Conservation (phyloP, 30 jellyfish, hydroid and myxozoan genomes). For the Aurelia coerulea region DNA sequence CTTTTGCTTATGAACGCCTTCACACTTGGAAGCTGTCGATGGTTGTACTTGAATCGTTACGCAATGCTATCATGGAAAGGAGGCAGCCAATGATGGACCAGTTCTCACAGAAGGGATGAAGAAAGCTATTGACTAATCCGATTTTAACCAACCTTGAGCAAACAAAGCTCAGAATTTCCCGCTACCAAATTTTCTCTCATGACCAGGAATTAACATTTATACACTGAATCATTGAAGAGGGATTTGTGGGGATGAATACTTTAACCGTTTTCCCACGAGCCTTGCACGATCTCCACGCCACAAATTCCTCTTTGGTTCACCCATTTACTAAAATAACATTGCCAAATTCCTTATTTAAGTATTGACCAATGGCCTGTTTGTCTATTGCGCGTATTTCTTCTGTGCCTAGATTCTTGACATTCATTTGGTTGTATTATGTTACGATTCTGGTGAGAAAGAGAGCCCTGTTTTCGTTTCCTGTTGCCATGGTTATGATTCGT, state of each 20-base stretch:
- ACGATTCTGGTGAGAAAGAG: background rate
- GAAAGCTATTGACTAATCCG: too few relatives aligned
- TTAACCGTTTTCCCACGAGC: slow-evolving; percentile 53
- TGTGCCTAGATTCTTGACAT: slow-evolving; percentile 20
- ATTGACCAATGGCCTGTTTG: slow-evolving; percentile 1
- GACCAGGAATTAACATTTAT: slow-evolving; percentile 10
- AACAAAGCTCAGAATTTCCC: too few relatives aligned
- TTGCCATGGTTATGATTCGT: too few relatives aligned
- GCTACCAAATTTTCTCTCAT: slow-evolving; percentile 16
- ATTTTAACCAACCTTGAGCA: too few relatives aligned
- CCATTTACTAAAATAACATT: slow-evolving; percentile 27
- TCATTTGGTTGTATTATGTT: background rate
- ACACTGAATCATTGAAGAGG: slow-evolving; percentile 1
- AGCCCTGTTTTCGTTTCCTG: too few relatives aligned
- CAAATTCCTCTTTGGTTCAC: slow-evolving; percentile 25
- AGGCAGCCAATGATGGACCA: too few relatives aligned
- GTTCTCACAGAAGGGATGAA: too few relatives aligned
- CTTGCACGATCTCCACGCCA: slow-evolving; percentile 47
- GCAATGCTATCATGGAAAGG: too few relatives aligned
- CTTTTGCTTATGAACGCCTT: too few relatives aligned
- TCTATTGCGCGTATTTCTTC: background rate
- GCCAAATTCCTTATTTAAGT: slow-evolving; percentile 8
- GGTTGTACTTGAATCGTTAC: too few relatives aligned
- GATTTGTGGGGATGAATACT: slow-evolving; percentile 39
- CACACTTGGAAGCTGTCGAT: too few relatives aligned